Conservation (phyloP, 2,888 invertebrate species). For the Sesamia inferens region DNA sequence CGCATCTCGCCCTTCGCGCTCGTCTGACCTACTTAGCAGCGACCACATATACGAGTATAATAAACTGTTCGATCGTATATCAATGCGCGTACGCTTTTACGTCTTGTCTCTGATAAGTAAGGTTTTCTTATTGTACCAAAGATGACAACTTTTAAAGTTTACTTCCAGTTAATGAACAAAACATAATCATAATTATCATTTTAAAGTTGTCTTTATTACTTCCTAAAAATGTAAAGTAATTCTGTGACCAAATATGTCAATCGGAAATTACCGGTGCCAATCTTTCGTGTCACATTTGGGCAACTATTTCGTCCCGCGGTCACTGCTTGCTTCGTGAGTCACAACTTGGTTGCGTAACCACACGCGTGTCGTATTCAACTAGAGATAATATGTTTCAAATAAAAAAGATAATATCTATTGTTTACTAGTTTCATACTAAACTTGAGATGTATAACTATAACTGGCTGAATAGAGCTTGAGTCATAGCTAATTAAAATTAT, state of each 20-base stretch:
- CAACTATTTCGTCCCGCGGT: slow-evolving; percentile 41
- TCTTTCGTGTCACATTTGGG: slow-evolving; percentile 49
- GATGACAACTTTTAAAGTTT: neutral
- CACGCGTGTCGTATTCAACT: slow-evolving; percentile 63
- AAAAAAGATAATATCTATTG: slow-evolving; percentile 63
- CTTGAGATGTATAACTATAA: slow-evolving; percentile 26
- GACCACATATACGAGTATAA: slow-evolving; percentile 63
- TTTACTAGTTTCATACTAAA: slow-evolving; percentile 44
- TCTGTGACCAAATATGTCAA: slow-evolving; percentile 22
- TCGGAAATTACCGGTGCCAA: slow-evolving; percentile 43
- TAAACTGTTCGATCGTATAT: slow-evolving; percentile 67
- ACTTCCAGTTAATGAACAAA: neutral
- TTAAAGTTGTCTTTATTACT: neutral
- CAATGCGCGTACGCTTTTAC: slow-evolving; percentile 33
- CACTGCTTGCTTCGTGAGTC: slow-evolving; percentile 66
- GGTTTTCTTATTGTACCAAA: slow-evolving; percentile 7
- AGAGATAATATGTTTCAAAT: slow-evolving; percentile 61
- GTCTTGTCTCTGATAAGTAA: slow-evolving; percentile 37
- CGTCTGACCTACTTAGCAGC: slow-evolving; percentile 77
- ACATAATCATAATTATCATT: neutral
- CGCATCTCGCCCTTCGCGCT: slow-evolving; percentile 80
- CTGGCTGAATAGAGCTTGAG: slow-evolving; percentile 28
- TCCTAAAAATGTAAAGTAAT: slow-evolving; percentile 4
- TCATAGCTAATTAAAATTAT: too few species aligned
- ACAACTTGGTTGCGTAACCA: slow-evolving; percentile 65